Conservation (phyloP, 2,113 vertebrate species). For the Ia io region DNA sequence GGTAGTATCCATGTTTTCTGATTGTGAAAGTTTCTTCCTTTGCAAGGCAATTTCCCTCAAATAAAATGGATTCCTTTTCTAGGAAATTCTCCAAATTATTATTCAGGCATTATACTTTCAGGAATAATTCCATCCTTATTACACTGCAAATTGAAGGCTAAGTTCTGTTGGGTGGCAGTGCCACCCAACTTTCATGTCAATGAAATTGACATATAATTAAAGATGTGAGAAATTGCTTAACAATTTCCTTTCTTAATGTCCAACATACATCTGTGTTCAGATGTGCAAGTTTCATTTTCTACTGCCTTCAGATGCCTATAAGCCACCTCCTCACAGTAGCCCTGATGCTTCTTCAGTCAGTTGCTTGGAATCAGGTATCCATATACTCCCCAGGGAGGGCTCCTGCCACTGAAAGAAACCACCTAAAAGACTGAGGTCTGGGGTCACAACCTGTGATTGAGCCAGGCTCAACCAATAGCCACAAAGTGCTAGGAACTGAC, state of each 20-base stretch:
- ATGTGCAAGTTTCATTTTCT: constrained; percentile 34
- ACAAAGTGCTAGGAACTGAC: not conserved
- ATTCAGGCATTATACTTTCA: constrained; percentile 75
- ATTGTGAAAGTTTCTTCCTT: constrained; percentile 29
- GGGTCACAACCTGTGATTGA: not conserved
- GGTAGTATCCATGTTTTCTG: not conserved
- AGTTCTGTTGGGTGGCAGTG: constrained; percentile 70
- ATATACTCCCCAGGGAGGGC: not conserved
- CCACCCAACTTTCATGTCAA: constrained; percentile 75
- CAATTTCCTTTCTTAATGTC: constrained; percentile 66
- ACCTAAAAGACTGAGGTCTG: not conserved
- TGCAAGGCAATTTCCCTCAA: constrained; percentile 32
- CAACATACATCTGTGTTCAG: constrained; percentile 62
- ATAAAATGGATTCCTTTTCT: constrained; percentile 66
- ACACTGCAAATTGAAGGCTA: constrained; percentile 73
- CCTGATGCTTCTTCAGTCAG: not conserved
- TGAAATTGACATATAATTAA: constrained; percentile 77
- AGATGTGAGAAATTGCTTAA: constrained; percentile 71
- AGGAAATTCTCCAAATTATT: constrained; percentile 72
- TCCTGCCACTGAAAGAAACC: not conserved
- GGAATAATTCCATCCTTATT: constrained; percentile 75
- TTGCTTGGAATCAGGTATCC: not conserved
- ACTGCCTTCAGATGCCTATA: constrained; percentile 37
- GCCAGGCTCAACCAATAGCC: not conserved
- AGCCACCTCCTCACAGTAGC: not conserved